phyloP scores from a whole-genome alignment of 2,888 invertebrate genomes.

The Sphecodes monilicornis region DNA sequence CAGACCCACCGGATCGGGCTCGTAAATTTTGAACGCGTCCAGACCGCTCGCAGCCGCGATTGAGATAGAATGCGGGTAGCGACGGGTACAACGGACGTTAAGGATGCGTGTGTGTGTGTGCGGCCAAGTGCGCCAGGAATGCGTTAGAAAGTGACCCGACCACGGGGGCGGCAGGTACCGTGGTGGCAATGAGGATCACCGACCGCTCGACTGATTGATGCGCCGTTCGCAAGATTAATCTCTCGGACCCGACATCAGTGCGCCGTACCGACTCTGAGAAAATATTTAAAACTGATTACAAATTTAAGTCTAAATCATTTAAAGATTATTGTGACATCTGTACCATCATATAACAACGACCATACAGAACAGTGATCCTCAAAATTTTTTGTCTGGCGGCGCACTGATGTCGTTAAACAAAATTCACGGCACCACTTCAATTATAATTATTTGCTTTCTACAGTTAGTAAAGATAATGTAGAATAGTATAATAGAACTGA shows the following conservation, averaged over 20 bases:
- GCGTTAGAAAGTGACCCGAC: conserved; percentile 25
- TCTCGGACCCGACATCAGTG: not conserved
- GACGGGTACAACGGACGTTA: not conserved
- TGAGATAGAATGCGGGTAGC: conserved; percentile 20
- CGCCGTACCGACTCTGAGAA: too few species aligned
- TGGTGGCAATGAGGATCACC: not conserved
- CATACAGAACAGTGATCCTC: too few species aligned
- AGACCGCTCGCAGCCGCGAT: conserved; percentile 9
- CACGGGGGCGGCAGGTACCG: not conserved
- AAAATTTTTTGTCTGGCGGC: too few species aligned
- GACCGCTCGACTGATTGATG: not conserved
- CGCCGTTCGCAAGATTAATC: not conserved
- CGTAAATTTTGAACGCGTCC: conserved; percentile 26
- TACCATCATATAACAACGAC: too few species aligned
- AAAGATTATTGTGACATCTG: too few species aligned
- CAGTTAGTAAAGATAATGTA: too few species aligned
- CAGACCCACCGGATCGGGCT: conserved; percentile 14
- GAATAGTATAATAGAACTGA: too few species aligned
- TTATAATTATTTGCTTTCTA: too few species aligned
- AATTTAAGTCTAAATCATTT: too few species aligned
- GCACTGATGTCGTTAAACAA: too few species aligned
- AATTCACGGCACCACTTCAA: too few species aligned
- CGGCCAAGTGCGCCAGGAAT: conserved; percentile 14
- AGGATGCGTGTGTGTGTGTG: not conserved
- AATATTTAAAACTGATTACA: too few species aligned